A percentile compares a stretch with the other conserved stretches of the same genome.
Evolutionary conservation across 1,140 invertebrate species (phyloP).

Genomic region (Phymastichus coffea): DNA sequence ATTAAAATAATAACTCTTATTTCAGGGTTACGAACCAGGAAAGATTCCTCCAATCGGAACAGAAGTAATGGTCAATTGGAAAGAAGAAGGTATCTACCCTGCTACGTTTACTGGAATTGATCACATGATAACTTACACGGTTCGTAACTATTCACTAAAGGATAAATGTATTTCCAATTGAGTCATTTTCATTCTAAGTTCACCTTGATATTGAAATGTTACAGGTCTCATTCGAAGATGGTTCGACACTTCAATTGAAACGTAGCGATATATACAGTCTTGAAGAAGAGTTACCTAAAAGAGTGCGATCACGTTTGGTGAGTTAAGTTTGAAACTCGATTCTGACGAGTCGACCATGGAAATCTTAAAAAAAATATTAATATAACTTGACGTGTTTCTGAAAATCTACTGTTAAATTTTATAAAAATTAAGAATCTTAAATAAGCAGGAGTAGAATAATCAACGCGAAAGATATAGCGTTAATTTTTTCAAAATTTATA

Average conservation of each 20-base stretch:
- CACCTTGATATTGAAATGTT: no score
- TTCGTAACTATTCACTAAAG: conserved; percentile 44
- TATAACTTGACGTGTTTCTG: conserved; percentile 17
- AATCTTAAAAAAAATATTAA: conserved; percentile 7
- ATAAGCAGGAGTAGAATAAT: no score
- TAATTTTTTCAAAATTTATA: no score
- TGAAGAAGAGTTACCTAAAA: conserved; percentile 57
- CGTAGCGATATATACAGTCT: conserved; percentile 56
- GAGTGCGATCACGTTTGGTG: conserved; percentile 57
- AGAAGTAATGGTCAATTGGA: conserved; percentile 61
- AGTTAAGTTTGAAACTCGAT: conserved; percentile 43
- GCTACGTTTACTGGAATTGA: conserved; percentile 62
- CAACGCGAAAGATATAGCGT: no score
- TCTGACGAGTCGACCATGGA: conserved; percentile 9
- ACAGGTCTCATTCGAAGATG: conserved; percentile 59
- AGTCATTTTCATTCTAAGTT: no score
- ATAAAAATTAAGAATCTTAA: no score
- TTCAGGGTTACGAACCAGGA: conserved; percentile 45
- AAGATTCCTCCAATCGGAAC: conserved; percentile 53
- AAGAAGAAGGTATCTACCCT: conserved; percentile 61
- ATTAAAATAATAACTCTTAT: no score
- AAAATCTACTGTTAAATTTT: conserved; percentile 19
- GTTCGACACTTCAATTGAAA: conserved; percentile 48
- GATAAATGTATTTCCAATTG: no score
- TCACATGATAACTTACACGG: conserved; percentile 58